Conservation (phyloP, 2,797 vertebrate genomes). For the Lates japonicus region DNA sequence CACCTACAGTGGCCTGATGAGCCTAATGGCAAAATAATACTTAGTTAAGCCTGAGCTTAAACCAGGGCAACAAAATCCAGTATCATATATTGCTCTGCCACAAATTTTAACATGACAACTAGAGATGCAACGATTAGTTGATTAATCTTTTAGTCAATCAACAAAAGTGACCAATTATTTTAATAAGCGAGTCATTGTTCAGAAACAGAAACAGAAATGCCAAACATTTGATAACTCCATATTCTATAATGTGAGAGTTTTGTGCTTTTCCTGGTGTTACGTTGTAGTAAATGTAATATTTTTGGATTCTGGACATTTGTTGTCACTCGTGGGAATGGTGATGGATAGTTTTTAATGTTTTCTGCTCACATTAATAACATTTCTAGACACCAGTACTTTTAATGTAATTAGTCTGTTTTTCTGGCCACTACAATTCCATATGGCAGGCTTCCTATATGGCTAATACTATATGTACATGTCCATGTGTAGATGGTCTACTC, state of each 20-base stretch:
- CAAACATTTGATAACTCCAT: no score
- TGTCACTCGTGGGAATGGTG: no score
- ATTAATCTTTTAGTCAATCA: neutral
- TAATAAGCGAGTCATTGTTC: no score
- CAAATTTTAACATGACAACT: no score
- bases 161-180: neutral
- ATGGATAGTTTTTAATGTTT: no score
- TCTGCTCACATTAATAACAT: neutral
- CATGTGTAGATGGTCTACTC: neutral
- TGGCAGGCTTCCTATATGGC: neutral
- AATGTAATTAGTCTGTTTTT: neutral
- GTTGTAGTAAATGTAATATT: neutral
- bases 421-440: neutral
- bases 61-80: no score
- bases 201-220: no score
- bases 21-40: neutral
- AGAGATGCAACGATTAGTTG: no score
- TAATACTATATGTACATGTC: neutral
- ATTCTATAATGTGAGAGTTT: neutral
- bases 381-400: neutral
- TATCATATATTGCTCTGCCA: no score
- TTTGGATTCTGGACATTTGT: neutral
- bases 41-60: neutral
- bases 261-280: no score
- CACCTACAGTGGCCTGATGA: neutral